Conservation (phyloP, 2,113 vertebrate genomes). For the Siniperca knerii region DNA sequence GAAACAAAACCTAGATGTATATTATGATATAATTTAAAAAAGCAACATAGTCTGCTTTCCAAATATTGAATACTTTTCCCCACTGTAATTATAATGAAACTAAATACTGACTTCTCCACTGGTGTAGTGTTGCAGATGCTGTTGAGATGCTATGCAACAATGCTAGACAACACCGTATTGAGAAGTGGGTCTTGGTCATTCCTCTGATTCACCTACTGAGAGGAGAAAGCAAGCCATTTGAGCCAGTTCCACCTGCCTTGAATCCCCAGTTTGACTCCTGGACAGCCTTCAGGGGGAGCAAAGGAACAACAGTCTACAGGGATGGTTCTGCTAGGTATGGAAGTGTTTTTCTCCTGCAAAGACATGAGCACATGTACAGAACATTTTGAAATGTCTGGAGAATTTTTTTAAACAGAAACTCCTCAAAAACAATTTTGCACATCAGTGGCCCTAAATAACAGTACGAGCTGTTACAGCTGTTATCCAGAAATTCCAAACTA, state of each 20-base stretch:
- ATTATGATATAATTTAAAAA: not conserved
- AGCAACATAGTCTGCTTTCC: not conserved
- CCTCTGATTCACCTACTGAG: conserved; percentile 65
- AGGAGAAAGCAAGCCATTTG: conserved; percentile 49
- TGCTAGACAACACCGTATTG: not conserved
- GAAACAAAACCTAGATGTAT: not conserved
- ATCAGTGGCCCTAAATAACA: not conserved
- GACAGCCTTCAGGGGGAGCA: conserved; percentile 70
- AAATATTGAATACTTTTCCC: not conserved
- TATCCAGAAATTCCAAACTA: too few species aligned
- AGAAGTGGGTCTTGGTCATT: conserved; percentile 53
- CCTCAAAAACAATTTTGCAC: not conserved
- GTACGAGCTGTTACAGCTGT: too few species aligned
- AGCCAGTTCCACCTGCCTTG: conserved; percentile 6
- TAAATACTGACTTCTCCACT: not conserved
- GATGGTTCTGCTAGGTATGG: fast-evolving
- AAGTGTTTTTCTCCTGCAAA: not conserved
- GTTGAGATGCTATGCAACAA: conserved; percentile 20
- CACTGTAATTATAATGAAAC: not conserved
- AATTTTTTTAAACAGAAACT: not conserved
- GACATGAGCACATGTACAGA: not conserved
- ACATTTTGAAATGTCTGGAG: not conserved
- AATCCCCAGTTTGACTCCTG: conserved; percentile 54
- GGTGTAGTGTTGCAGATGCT: conserved; percentile 12
- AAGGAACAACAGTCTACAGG: not conserved